Base-by-base conservation (phyloP, 2,797 vertebrate species). In the Saxicola maurus region DNA sequence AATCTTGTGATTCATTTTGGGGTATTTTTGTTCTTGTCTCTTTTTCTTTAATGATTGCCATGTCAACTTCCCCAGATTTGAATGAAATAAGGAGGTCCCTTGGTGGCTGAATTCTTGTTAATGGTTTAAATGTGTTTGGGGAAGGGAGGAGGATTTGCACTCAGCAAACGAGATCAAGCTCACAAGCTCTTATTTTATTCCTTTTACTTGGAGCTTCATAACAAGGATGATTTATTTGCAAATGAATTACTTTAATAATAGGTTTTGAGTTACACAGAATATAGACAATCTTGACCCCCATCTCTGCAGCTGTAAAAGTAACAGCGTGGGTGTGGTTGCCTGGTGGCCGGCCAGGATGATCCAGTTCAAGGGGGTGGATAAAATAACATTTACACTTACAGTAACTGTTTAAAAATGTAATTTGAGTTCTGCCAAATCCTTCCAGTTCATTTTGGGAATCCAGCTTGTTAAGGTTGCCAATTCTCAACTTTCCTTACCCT, bases 371-470 rank as follows among this genome's bases (percentile, higher is more conserved):
- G 91, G 86, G 94, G 94, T 1, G 94, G 94, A 92, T 93, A 93
- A 94, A 96, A 96, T 95, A 96, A 96, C 91, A 94, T 95, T 96
- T 95, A 94, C 88, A 82, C 95, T 95, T 92, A 92, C 57, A 93
- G 86, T 95, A 96, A 96, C 93, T 62, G 61, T 82, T 93, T 86
- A 94, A 94, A 96, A 96, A 96, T 96, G 94, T 80, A 91, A 78
- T 72, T 67, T 73, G 40, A 61, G 21, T 92, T 90, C 71, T 90
- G 92, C 93, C 93, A 93, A 87, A 93, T 92, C 88, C 85, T 90
- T 83, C 61, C 11, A 72, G 55, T 43, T 89, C 38, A 1, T 73
- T 81, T 80, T 49, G 89, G 89, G 89, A 94, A 92, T 92, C 67
- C 81, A 91, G 75, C 45, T 62, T 17, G 1, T 56, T 84, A 27